Percentiles rank a stretch among this genome's conserved stretches.
Conservation (phyloP, 2,797 vertebrate genomes). For the Argentina silus region DNA sequence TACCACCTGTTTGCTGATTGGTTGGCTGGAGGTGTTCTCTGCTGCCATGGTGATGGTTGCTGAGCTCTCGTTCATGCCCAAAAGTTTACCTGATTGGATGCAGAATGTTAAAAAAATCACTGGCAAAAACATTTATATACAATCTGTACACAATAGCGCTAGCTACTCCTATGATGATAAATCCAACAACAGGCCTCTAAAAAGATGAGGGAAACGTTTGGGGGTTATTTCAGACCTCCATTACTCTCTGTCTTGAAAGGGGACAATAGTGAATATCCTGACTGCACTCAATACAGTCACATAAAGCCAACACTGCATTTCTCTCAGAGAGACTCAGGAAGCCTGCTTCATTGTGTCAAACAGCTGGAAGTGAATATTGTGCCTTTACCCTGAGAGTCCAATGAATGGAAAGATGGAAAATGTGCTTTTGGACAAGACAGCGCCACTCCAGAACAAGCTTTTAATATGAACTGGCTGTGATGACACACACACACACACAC, state of each 20-base stretch:
- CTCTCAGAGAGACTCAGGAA: too few species aligned
- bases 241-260: too few species aligned
- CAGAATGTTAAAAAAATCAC: neutral
- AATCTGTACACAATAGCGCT: neutral
- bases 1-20: conserved; percentile 83
- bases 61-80: conserved; percentile 94
- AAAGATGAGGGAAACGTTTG: too few species aligned
- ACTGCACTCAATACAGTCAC: neutral
- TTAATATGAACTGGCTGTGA: conserved; percentile 69
- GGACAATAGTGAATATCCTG: neutral
- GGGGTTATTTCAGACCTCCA: too few species aligned
- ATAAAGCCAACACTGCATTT: neutral
- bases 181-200: too few species aligned
- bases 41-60: conserved; percentile 80
- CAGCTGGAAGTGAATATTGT: neutral
- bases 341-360: neutral
- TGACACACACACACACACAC: too few species aligned
- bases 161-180: too few species aligned
- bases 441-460: conserved; percentile 71
- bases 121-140: neutral
- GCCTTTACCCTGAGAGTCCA: neutral
- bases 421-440: conserved; percentile 62
- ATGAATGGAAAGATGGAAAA: conserved; percentile 65
- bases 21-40: conserved; percentile 76
- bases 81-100: conserved; percentile 83